phyloP scores from a whole-genome alignment of 2,113 vertebrate species.

The Ciconia boyciana region DNA sequence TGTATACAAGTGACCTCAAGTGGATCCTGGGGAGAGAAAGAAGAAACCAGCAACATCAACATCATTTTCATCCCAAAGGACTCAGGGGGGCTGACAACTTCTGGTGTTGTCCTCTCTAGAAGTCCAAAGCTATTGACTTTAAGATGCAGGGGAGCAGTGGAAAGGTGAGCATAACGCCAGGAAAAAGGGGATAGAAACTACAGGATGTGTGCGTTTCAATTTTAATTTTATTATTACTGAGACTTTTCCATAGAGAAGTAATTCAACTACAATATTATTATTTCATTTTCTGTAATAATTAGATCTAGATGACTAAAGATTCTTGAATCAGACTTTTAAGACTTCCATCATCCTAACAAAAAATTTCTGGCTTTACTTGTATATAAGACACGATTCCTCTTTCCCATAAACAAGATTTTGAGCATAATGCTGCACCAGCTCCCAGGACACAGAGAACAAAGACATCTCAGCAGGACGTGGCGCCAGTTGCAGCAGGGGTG shows the following conservation, averaged over 20 bases:
- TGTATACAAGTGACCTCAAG: neutral
- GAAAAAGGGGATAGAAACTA: neutral
- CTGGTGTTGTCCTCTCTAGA: neutral
- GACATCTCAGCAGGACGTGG: fast-evolving
- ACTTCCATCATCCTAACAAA: neutral
- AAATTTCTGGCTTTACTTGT: neutral
- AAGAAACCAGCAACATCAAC: neutral
- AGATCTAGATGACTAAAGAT: neutral
- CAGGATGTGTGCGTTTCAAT: neutral
- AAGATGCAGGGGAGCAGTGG: neutral
- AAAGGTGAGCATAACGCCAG: neutral
- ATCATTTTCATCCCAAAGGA: neutral
- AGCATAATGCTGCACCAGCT: neutral
- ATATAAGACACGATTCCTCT: neutral
- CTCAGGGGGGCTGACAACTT: neutral
- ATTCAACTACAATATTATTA: neutral
- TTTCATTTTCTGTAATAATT: neutral
- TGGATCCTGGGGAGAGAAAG: neutral
- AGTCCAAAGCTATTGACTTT: neutral
- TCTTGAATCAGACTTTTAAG: neutral
- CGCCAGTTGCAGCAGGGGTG: neutral
- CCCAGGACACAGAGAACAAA: fast-evolving
- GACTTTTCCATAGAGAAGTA: neutral
- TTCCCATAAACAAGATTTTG: neutral
- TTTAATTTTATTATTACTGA: neutral